Evolutionary conservation across 2,888 invertebrate species (phyloP).

Genomic region (Epinotia brunnichana): DNA sequence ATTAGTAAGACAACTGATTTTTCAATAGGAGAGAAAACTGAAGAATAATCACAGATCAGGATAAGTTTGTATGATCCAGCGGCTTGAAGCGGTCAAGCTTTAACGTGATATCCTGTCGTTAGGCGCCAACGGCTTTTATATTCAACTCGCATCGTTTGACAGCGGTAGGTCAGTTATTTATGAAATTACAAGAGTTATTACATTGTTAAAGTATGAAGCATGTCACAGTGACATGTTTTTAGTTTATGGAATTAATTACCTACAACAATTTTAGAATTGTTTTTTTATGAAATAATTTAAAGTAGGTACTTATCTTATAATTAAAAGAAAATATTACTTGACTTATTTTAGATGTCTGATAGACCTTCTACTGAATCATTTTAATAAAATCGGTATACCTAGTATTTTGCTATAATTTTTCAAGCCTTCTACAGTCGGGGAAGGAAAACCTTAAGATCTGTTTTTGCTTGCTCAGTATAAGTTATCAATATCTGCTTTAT

Average conservation of each 20-base stretch:
- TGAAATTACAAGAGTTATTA: conserved; percentile 33
- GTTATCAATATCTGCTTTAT: too few species aligned
- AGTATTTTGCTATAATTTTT: too few species aligned
- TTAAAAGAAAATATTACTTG: too few species aligned
- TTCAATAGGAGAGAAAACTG: not conserved
- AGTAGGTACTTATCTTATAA: too few species aligned
- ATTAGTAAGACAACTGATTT: too few species aligned
- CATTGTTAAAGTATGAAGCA: conserved; percentile 17
- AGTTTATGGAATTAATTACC: not conserved
- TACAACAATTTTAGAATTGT: not conserved
- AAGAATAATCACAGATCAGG: not conserved
- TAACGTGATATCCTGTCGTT: conserved; percentile 58
- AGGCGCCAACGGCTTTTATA: conserved; percentile 47
- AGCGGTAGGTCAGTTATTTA: conserved; percentile 42
- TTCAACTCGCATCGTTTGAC: conserved; percentile 40
- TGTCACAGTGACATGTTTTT: conserved; percentile 1
- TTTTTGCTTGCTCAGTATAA: too few species aligned
- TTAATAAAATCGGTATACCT: too few species aligned
- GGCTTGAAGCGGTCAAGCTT: conserved; percentile 43
- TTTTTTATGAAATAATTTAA: not conserved
- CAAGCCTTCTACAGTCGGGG: too few species aligned
- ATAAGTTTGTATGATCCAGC: conserved; percentile 28
- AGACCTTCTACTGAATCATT: too few species aligned
- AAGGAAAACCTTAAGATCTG: too few species aligned
- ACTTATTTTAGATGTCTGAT: too few species aligned